Conservation (phyloP, 1,140 invertebrate genomes). For the Tribolium madens region DNA sequence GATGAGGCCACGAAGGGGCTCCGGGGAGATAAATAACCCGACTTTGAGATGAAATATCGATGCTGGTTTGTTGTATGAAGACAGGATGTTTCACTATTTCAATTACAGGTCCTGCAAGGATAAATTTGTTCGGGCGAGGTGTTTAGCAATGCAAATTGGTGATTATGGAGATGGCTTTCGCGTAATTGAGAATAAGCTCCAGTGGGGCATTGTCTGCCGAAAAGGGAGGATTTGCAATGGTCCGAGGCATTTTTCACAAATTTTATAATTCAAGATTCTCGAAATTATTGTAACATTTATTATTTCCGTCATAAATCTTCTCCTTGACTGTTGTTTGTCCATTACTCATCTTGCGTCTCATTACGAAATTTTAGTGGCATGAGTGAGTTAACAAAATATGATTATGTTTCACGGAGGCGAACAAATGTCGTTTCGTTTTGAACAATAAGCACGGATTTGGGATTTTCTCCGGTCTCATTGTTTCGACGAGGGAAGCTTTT, state of each 20-base stretch:
- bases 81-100: neutral
- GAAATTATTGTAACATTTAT: neutral
- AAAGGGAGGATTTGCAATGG: neutral
- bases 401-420: conserved; percentile 25
- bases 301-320: neutral
- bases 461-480: conserved; percentile 26
- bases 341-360: neutral
- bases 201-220: neutral
- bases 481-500: neutral
- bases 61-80: too few species aligned
- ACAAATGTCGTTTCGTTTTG: conserved; percentile 40
- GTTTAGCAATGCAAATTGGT: conserved; percentile 18
- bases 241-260: neutral
- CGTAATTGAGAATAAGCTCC: conserved; percentile 6
- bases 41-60: too few species aligned
- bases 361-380: neutral
- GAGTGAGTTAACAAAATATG: conserved; percentile 29
- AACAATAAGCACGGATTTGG: conserved; percentile 3
- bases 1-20: too few species aligned
- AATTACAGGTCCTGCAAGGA: conserved; percentile 1
- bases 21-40: too few species aligned
- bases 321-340: neutral
- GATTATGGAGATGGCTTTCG: conserved; percentile 10
- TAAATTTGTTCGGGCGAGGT: neutral
- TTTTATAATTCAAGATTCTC: neutral